Conservation (phyloP, 2,888 invertebrate genomes). For the Morpho achilles region DNA sequence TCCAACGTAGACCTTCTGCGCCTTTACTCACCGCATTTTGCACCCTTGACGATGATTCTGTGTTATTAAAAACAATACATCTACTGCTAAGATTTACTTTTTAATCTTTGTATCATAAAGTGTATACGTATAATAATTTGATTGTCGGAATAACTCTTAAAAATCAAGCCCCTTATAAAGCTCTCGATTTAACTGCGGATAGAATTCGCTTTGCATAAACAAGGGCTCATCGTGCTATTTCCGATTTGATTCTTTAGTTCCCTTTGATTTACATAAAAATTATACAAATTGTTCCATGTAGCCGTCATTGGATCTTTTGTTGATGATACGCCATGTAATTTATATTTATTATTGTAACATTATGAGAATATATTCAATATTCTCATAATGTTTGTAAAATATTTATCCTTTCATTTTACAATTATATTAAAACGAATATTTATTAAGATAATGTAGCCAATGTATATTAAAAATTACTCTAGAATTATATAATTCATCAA, state of each 20-base stretch:
- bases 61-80: no score
- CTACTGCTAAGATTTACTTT: no score
- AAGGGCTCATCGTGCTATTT: conserved; percentile 55
- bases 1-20: no score
- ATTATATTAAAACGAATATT: no score
- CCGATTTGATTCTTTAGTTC: conserved; percentile 49
- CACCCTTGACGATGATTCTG: no score
- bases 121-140: no score
- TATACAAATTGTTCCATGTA: conserved; percentile 61
- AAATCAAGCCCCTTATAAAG: background rate
- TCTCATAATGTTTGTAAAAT: background rate
- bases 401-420: background rate
- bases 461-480: no score
- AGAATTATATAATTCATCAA: no score
- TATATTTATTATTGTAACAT: conserved; percentile 36
- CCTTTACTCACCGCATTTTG: no score
- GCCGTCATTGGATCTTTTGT: conserved; percentile 43
- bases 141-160: background rate
- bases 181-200: conserved; percentile 45
- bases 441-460: no score
- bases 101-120: no score
- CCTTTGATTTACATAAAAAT: conserved; percentile 60
- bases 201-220: conserved; percentile 64
- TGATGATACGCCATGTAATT: conserved; percentile 47
- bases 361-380: no score